These are phyloP conservation scores for Drosophila ficusphila DNA, from an alignment of 1,140 invertebrate genomes.

Conservation along the genomic window DNA sequence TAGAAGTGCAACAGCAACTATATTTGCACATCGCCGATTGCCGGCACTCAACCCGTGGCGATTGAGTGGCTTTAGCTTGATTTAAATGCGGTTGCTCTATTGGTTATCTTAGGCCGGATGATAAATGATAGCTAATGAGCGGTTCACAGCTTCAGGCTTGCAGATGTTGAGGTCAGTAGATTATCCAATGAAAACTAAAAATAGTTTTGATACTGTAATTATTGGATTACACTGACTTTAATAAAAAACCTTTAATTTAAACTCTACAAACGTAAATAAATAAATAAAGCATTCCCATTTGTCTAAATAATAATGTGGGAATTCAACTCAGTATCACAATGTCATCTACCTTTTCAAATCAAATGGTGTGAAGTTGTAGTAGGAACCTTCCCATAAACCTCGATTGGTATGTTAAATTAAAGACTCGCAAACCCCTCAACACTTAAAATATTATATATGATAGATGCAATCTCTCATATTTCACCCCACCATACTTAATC, in stretches of 20 bases:
- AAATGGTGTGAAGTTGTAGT: slow-evolving; percentile 14
- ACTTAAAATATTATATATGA: neutral
- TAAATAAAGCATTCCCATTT: no score
- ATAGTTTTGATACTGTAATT: no score
- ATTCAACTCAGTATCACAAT: slow-evolving; percentile 29
- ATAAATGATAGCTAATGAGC: slow-evolving; percentile 32
- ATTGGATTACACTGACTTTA: no score
- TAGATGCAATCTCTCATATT: neutral
- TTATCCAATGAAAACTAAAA: neutral
- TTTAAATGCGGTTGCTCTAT: neutral
- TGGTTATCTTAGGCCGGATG: neutral
- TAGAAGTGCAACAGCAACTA: slow-evolving; percentile 14
- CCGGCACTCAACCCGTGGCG: slow-evolving; percentile 8
- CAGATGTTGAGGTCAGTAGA: neutral
- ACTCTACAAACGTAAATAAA: no score
- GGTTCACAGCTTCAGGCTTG: slow-evolving; percentile 1
- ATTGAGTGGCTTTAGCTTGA: slow-evolving; percentile 6
- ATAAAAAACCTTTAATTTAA: no score
- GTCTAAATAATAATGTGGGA: no score
- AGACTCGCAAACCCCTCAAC: neutral
- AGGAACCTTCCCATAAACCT: neutral
- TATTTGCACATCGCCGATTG: slow-evolving; percentile 13
- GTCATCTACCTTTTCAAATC: slow-evolving; percentile 1
- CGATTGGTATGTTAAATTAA: neutral
- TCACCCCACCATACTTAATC: slow-evolving; percentile 5